Evolutionary conservation across 2,113 vertebrate species (phyloP).

Genomic region (Antechinus stuartii): DNA sequence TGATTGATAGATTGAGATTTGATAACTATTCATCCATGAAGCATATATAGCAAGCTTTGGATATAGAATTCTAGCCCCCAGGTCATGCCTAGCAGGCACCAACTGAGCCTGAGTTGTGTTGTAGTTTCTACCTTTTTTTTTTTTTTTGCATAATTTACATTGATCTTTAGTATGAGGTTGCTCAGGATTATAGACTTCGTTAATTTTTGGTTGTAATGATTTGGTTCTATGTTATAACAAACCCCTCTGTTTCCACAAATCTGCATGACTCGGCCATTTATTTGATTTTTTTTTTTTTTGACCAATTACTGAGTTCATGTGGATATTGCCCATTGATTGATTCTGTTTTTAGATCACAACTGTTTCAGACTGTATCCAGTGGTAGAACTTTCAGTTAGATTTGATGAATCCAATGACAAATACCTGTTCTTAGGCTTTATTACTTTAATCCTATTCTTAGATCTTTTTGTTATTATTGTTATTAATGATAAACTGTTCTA

Average conservation of each 20-base stretch:
- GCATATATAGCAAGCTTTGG: neutral
- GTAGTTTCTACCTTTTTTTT: neutral
- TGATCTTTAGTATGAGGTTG: neutral
- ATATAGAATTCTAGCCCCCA: neutral
- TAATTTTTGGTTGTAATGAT: neutral
- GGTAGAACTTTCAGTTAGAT: neutral
- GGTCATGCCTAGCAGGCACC: neutral
- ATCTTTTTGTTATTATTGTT: neutral
- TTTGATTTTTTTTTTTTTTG: neutral
- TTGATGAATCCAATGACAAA: neutral
- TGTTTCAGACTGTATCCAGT: neutral
- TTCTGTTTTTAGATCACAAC: neutral
- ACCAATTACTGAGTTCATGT: neutral
- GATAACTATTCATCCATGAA: neutral
- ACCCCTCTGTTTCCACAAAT: neutral
- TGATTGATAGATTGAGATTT: too few species aligned
- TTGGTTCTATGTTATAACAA: neutral
- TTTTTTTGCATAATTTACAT: neutral
- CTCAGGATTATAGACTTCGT: neutral
- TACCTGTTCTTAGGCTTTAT: neutral
- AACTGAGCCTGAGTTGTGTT: neutral
- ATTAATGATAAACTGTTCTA: neutral
- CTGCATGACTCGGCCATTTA: neutral
- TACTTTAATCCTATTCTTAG: neutral
- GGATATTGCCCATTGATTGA: neutral